Evolutionary conservation across 2,797 vertebrate species (phyloP).

Genomic region (Petrocephalus sullivani): DNA sequence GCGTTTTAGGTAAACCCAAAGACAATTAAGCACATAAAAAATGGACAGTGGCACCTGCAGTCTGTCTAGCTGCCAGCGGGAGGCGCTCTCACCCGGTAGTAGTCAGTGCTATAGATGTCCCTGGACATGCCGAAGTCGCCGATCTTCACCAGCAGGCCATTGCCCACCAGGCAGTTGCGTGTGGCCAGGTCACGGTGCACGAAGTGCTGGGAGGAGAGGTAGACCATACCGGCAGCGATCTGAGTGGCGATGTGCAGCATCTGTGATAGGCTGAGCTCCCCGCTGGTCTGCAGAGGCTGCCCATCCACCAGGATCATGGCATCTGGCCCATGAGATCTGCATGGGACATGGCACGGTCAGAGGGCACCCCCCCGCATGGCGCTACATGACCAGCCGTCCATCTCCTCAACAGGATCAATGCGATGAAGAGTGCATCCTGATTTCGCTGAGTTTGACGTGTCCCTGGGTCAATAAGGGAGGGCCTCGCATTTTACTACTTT

Average conservation of each 20-base stretch:
- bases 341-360: neutral
- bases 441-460: neutral
- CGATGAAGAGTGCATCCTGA: neutral
- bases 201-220: constrained; percentile 95
- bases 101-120: constrained; percentile 98
- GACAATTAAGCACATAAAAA: neutral
- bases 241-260: constrained; percentile 95
- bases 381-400: neutral
- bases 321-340: constrained; percentile 92
- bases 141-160: constrained; percentile 93
- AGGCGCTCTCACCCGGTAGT: constrained; percentile 85
- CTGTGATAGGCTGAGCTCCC: constrained; percentile 90
- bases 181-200: constrained; percentile 98
- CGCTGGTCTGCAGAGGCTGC: constrained; percentile 87
- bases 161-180: constrained; percentile 94
- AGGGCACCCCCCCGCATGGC: neutral
- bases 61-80: neutral
- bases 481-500: neutral
- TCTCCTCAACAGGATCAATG: neutral
- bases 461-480: neutral
- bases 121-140: constrained; percentile 99
- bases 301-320: constrained; percentile 95
- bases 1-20: neutral
- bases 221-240: constrained; percentile 96
- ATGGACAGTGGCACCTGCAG: neutral